Percentiles rank a stretch among this genome's conserved stretches.
These are phyloP conservation scores for Myanophis thanlyinensis DNA, from an alignment of 2,113 vertebrate species.

Conservation along the genomic window DNA sequence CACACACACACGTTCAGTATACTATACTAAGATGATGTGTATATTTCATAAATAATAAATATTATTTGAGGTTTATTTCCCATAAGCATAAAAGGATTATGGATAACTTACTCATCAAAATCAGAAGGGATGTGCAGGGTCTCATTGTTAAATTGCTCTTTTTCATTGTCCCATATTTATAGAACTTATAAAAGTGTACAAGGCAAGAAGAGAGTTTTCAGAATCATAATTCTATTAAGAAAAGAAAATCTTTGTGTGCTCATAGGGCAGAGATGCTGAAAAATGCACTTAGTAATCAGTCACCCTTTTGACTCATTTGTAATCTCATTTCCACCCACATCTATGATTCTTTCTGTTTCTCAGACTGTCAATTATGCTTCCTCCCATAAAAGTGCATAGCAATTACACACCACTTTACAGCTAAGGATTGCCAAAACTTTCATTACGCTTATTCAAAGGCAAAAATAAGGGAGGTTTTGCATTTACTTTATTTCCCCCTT, in stretches of 20 bases:
- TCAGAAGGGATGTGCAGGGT: not conserved
- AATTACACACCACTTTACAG: constrained; percentile 45
- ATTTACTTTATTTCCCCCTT: not conserved
- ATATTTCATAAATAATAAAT: not conserved
- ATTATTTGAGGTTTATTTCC: not conserved
- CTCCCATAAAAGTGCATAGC: constrained; percentile 43
- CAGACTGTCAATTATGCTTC: constrained; percentile 43
- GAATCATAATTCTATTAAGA: constrained; percentile 23
- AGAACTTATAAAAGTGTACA: constrained; percentile 14
- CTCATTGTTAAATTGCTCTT: not conserved
- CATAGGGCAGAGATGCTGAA: constrained; percentile 31
- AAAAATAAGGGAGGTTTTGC: not conserved
- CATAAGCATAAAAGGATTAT: not conserved
- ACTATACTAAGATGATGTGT: not conserved
- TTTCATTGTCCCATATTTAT: not conserved
- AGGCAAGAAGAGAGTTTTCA: not conserved
- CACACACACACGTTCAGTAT: no score
- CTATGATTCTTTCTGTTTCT: constrained; percentile 42
- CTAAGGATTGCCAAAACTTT: constrained; percentile 31
- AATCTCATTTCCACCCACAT: constrained; percentile 52
- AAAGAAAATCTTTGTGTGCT: constrained; percentile 37
- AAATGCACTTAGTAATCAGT: constrained; percentile 44
- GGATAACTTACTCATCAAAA: not conserved
- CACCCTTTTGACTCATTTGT: constrained; percentile 55
- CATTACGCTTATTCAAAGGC: constrained; percentile 29